Base-by-base conservation (phyloP, 2,888 invertebrate genomes). In the Cantharis rustica region DNA sequence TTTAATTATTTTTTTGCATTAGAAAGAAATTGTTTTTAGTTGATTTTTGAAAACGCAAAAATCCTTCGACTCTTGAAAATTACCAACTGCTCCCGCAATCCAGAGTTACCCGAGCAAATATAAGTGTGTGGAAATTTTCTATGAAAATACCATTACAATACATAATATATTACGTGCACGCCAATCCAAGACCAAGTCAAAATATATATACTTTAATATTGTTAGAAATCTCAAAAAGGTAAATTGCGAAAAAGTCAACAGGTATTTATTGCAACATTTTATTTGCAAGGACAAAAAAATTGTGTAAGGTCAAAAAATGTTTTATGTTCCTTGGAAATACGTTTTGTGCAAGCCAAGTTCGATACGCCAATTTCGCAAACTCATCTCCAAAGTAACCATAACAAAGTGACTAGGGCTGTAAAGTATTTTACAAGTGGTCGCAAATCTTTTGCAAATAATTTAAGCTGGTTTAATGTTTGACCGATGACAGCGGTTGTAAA, bases 381-480 rank as follows among this genome's bases (percentile, higher is more conserved):
- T 47, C n/a, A n/a, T 13, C 16, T 13, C 64, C 10, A 11, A 17
- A 10, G 64, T 16, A 69, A 80, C 76, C 79, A 75, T 78, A 71
- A 76, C 79, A 62, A 79, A 75, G 69, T 69, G 69, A 77, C 78
- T 75, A 26, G 69, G 69, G 75, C 47, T 62, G 63, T 73, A 72
- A 74, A 71, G 69, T 26, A 79, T 68, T 79, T 79, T 77, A 72
- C 71, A 69, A 75, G 31, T 75, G 77, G 77, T 71, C 61, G 70
- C 61, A 73, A 66, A 16, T 66, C 64, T 23, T 47, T 66, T 23
- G 79, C 76, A 79, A 76, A 76, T 74, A 70, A 74, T 73, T 68
- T 20, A 66, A 74, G 72, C 71, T 75, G 71, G 75, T 75, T 76
- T 75, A 61, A 73, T 27, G 63, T 31, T 73, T 20, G 69, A 69